These are phyloP conservation scores for Lycodopsis pacificus DNA, from an alignment of 2,797 vertebrate genomes.

Conservation along the genomic window DNA sequence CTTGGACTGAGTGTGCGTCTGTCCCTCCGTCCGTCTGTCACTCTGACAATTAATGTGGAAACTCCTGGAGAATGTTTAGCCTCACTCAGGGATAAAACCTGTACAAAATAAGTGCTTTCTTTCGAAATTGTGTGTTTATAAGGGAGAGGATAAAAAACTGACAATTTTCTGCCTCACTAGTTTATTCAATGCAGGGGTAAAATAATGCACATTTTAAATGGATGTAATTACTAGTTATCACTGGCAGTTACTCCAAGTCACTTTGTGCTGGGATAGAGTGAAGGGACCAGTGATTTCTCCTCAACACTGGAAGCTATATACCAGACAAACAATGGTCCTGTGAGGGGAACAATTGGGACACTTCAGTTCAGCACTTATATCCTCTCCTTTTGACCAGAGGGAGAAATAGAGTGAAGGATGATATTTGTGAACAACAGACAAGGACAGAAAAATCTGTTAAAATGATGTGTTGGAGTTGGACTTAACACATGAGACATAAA, in stretches of 20 bases:
- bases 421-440: slow-evolving; percentile 41
- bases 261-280: slow-evolving; percentile 78
- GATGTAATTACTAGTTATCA: slow-evolving; percentile 88
- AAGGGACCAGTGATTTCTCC: slow-evolving; percentile 72
- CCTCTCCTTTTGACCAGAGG: slow-evolving; percentile 49
- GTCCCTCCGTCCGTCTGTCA: slow-evolving; percentile 61
- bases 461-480: not conserved
- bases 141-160: slow-evolving; percentile 84
- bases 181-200: slow-evolving; percentile 87
- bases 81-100: slow-evolving; percentile 79
- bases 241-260: slow-evolving; percentile 81
- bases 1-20: slow-evolving; percentile 57
- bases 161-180: slow-evolving; percentile 90
- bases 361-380: slow-evolving; percentile 52
- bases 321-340: slow-evolving; percentile 62
- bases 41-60: slow-evolving; percentile 71
- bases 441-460: slow-evolving; percentile 1
- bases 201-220: slow-evolving; percentile 90
- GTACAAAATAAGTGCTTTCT: slow-evolving; percentile 80
- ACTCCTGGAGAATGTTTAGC: slow-evolving; percentile 76
- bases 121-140: slow-evolving; percentile 80
- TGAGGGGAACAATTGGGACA: slow-evolving; percentile 49
- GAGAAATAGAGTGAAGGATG: slow-evolving; percentile 26
- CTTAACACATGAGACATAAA: not conserved
- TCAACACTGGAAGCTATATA: slow-evolving; percentile 61